Evolutionary conservation across 2,797 vertebrate species (phyloP).

Genomic region (Urosaurus nigricauda): DNA sequence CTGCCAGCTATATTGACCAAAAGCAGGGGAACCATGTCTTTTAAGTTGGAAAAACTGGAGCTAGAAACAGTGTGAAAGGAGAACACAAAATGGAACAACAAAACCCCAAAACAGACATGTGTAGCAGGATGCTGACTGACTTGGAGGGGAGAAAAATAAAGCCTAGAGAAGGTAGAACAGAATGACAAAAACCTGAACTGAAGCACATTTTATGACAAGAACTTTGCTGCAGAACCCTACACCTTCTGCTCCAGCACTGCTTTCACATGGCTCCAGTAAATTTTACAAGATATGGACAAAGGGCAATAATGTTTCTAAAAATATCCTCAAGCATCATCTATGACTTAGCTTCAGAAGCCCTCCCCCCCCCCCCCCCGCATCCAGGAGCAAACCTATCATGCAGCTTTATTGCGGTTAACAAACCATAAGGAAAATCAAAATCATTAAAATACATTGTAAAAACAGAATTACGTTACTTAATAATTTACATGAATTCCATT

Average conservation of each 20-base stretch:
- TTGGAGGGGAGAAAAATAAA: not conserved
- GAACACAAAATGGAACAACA: not conserved
- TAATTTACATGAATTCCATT: no score
- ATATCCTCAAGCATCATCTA: not conserved
- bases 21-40: no score
- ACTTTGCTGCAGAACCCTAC: not conserved
- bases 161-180: not conserved
- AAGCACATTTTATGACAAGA: not conserved
- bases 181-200: not conserved
- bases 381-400: no score
- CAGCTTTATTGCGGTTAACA: no score
- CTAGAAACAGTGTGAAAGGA: not conserved
- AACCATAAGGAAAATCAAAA: no score
- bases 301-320: not conserved
- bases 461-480: no score
- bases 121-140: not conserved
- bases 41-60: no score
- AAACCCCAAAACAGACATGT: not conserved
- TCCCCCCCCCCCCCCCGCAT: no score
- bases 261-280: not conserved
- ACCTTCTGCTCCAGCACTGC: not conserved
- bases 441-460: no score
- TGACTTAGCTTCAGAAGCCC: no score
- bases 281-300: not conserved
- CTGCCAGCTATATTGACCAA: not conserved